phyloP scores from a whole-genome alignment of 2,113 vertebrate genomes.

The Cynocephalus volans region DNA sequence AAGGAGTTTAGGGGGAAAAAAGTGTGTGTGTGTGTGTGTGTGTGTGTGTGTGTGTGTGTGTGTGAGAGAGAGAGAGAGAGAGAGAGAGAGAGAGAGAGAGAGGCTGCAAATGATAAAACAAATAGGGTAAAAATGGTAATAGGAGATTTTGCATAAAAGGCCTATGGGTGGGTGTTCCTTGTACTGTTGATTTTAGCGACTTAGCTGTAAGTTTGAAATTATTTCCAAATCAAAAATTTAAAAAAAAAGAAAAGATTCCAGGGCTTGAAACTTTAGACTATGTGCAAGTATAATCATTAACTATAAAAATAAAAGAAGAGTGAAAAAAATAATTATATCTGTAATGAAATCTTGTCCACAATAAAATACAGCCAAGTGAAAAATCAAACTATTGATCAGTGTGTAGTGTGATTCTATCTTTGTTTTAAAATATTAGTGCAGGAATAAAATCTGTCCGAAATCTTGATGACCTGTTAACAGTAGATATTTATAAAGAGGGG shows the following conservation, averaged over 20 bases:
- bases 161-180: background rate
- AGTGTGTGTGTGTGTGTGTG: background rate
- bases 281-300: conserved; percentile 18
- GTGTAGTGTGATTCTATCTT: background rate
- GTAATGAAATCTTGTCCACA: background rate
- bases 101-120: background rate
- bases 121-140: background rate
- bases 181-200: background rate
- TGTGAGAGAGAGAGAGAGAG: background rate
- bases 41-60: background rate
- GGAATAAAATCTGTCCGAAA: background rate
- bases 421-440: background rate
- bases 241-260: background rate
- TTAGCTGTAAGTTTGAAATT: conserved; percentile 9
- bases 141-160: background rate
- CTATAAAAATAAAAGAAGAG: background rate
- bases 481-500: background rate
- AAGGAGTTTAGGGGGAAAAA: background rate
- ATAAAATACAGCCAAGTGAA: background rate
- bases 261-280: conserved; percentile 12
- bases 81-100: background rate
- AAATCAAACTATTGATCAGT: background rate
- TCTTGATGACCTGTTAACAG: background rate
- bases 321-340: background rate
- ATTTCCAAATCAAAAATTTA: conserved; percentile 16